Percentiles rank a stretch among this genome's conserved stretches.
Conservation (phyloP, 2,888 invertebrate species). For the Pogonocherus hispidulus region DNA sequence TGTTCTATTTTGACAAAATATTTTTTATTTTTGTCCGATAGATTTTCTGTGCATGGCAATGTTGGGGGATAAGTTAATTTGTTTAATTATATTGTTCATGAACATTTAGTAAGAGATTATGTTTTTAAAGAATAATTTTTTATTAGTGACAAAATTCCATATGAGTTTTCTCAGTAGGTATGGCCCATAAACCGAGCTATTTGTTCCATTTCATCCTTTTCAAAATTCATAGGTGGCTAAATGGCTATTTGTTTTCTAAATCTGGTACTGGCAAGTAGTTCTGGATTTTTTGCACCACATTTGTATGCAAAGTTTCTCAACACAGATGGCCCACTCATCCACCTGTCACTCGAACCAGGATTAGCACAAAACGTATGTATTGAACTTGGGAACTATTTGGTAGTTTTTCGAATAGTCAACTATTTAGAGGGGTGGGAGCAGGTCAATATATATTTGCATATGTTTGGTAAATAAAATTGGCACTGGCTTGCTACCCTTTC, state of each 20-base stretch:
- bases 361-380: neutral
- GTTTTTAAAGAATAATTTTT: too few species aligned
- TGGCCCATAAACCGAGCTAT: neutral
- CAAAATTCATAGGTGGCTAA: neutral
- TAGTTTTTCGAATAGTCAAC: slow-evolving; percentile 25
- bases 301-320: neutral
- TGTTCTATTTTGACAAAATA: too few species aligned
- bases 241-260: slow-evolving; percentile 8
- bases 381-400: slow-evolving; percentile 36
- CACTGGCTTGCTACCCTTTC: slow-evolving; percentile 46
- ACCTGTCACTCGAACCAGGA: neutral
- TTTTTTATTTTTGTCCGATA: too few species aligned
- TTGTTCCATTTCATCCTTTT: neutral
- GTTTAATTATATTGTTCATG: too few species aligned
- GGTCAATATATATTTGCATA: slow-evolving; percentile 39
- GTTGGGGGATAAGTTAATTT: too few species aligned
- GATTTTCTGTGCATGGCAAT: too few species aligned
- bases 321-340: neutral
- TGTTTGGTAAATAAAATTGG: slow-evolving; percentile 43
- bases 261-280: neutral
- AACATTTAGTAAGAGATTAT: too few species aligned
- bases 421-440: too few species aligned
- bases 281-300: neutral
- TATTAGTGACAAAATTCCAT: neutral
- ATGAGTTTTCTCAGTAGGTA: slow-evolving; percentile 1